Evolutionary conservation across 2,113 vertebrate genomes (phyloP).

Genomic region (Sitta europaea): DNA sequence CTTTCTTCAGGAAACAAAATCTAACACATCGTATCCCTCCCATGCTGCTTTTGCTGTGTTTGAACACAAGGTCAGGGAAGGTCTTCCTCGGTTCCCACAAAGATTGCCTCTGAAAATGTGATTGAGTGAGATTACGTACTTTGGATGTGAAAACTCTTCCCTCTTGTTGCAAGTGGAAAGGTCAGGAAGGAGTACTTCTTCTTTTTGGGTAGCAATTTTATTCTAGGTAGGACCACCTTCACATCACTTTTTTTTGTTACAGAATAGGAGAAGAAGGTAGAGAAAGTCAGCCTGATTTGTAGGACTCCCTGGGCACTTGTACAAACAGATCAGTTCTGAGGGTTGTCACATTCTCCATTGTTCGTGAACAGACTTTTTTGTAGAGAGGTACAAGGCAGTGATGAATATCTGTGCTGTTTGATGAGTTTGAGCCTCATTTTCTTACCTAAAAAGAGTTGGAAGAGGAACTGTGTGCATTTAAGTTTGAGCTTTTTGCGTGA

Average conservation of each 20-base stretch:
- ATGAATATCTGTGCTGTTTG: background rate
- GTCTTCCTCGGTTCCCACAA: background rate
- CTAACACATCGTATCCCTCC: background rate
- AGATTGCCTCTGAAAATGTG: background rate
- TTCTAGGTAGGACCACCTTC: background rate
- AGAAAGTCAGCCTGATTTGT: background rate
- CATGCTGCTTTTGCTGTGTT: background rate
- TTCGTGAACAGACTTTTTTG: background rate
- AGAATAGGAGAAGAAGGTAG: background rate
- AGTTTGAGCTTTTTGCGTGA: background rate
- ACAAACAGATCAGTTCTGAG: background rate
- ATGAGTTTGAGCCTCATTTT: background rate
- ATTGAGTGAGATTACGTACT: background rate
- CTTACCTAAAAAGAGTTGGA: background rate
- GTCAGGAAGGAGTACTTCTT: background rate
- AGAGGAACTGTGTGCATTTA: background rate
- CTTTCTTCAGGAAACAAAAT: conserved; percentile 4
- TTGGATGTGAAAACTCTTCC: background rate
- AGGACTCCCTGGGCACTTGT: background rate
- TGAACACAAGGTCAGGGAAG: background rate
- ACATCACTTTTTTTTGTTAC: background rate
- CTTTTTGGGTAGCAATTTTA: background rate
- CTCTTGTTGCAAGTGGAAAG: background rate
- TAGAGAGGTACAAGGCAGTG: background rate
- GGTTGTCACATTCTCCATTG: background rate